Conservation (phyloP, 2,113 vertebrate species). For the Dipodomys merriami region DNA sequence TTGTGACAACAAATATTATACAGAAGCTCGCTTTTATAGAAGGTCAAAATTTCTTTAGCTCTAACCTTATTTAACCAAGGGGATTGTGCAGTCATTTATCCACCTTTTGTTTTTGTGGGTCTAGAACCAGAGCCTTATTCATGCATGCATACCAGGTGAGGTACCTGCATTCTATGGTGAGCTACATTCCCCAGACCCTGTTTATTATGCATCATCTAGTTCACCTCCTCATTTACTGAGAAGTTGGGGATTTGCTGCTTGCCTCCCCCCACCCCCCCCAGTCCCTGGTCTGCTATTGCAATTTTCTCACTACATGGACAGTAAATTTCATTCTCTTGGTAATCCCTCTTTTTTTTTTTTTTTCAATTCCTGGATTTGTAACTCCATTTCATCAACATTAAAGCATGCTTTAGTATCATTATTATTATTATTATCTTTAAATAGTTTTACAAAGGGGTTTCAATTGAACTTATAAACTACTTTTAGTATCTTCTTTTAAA, state of each 20-base stretch:
- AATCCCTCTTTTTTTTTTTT: too few relatives aligned
- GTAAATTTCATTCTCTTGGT: too few relatives aligned
- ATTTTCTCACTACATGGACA: neutral
- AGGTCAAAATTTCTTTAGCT: neutral
- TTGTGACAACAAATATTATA: neutral
- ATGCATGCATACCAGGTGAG: too few relatives aligned
- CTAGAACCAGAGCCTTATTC: too few relatives aligned
- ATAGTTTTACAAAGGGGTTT: too few relatives aligned
- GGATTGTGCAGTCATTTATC: neutral
- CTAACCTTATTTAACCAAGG: neutral
- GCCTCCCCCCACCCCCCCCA: too few relatives aligned
- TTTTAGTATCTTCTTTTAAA: too few relatives aligned
- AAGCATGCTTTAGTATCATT: too few relatives aligned
- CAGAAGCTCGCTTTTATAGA: neutral
- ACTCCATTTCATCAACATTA: too few relatives aligned
- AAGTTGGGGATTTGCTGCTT: neutral
- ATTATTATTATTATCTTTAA: too few relatives aligned
- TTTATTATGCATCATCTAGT: neutral
- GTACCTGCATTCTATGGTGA: neutral
- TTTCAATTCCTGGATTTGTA: too few relatives aligned
- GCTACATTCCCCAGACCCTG: neutral
- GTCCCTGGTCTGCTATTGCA: neutral
- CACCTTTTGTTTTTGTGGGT: neutral
- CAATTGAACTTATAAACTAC: too few relatives aligned
- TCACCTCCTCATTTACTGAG: neutral